These are phyloP conservation scores for Germaria angustata DNA, from an alignment of 2,888 invertebrate species.

Conservation along the genomic window DNA sequence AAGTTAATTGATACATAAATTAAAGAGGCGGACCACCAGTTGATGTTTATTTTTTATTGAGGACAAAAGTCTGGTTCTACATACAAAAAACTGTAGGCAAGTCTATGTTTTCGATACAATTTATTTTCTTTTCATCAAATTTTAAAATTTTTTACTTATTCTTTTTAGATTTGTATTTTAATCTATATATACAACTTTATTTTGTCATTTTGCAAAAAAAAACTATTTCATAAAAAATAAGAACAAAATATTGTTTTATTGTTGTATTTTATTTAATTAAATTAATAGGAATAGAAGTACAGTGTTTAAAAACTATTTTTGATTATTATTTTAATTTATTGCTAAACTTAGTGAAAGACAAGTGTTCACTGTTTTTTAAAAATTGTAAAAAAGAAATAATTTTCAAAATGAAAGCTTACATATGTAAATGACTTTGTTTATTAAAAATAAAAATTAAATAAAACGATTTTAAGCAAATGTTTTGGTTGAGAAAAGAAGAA, in stretches of 20 bases:
- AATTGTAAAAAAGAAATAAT: neutral
- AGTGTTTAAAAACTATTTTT: constrained; percentile 38
- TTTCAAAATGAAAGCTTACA: constrained; percentile 3
- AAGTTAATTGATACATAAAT: too few species aligned
- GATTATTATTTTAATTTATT: neutral
- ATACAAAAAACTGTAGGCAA: neutral
- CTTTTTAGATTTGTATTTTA: constrained; percentile 35
- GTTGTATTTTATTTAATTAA: constrained; percentile 39
- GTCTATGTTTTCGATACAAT: constrained; percentile 14
- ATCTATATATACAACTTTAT: constrained; percentile 24
- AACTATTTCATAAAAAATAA: constrained; percentile 2
- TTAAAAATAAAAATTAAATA: too few species aligned
- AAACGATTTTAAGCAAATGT: neutral
- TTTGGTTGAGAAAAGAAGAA: neutral
- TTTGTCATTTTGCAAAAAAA: neutral
- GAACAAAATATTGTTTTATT: neutral
- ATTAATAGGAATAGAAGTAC: constrained; percentile 65
- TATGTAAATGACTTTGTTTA: constrained; percentile 43
- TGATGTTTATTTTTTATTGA: too few species aligned
- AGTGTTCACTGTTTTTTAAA: neutral
- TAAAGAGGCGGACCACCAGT: too few species aligned
- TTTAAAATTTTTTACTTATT: constrained; percentile 3
- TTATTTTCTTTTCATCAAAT: constrained; percentile 39
- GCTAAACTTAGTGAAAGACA: constrained; percentile 27
- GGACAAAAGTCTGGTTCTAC: too few species aligned